Evolutionary conservation across 2,113 vertebrate genomes (phyloP).

Genomic region (Connochaetes taurinus): DNA sequence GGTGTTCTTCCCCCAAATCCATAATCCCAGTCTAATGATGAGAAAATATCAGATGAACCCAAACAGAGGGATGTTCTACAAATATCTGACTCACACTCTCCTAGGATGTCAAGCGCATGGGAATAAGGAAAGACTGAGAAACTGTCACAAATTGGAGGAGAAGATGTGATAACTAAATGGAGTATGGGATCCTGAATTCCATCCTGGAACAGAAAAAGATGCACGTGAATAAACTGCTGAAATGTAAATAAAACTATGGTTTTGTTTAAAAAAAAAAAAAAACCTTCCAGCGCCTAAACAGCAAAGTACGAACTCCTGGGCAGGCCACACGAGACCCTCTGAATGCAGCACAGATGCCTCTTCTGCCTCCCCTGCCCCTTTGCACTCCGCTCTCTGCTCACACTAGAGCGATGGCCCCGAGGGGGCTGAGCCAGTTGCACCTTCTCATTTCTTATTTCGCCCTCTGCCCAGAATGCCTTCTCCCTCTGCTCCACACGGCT

Average conservation of each 20-base stretch:
- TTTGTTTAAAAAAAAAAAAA: not conserved
- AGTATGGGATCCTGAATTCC: not conserved
- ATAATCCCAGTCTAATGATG: not conserved
- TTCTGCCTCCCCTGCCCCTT: not conserved
- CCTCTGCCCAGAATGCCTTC: not conserved
- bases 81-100: not conserved
- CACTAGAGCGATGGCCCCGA: not conserved
- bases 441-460: not conserved
- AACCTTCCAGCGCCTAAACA: not conserved
- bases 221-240: not conserved
- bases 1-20: not conserved
- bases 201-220: not conserved
- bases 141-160: not conserved
- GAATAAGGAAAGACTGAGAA: not conserved
- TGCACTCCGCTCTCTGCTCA: rapidly evolving
- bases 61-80: not conserved
- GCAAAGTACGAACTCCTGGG: not conserved
- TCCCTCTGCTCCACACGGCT: not conserved
- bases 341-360: not conserved
- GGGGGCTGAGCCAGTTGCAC: too few relatives aligned
- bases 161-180: not conserved
- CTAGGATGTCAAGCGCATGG: not conserved
- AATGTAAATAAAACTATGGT: not conserved
- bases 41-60: not conserved
- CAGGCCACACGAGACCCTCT: not conserved